These are phyloP conservation scores for Irena cyanogastra DNA, from an alignment of 2,113 vertebrate genomes.

Conservation along the genomic window DNA sequence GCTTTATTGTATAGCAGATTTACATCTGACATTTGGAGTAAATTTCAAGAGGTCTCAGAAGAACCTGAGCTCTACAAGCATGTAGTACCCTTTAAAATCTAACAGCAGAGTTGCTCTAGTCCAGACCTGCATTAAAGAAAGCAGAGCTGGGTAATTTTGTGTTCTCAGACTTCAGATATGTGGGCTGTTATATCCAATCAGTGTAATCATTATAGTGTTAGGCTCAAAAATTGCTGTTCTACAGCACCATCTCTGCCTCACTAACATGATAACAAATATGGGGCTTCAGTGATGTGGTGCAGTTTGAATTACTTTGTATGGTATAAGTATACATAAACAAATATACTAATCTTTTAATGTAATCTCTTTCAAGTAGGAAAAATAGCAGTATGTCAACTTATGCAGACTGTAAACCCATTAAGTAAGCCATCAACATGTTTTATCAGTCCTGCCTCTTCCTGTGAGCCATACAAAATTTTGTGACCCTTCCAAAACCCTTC, in stretches of 20 bases:
- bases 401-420: neutral
- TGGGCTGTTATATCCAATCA: neutral
- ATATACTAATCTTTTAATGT: neutral
- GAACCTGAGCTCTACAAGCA: neutral
- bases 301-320: neutral
- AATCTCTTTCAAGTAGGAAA: neutral
- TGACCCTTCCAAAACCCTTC: neutral
- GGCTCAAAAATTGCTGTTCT: neutral
- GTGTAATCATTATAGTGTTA: neutral
- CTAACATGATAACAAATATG: neutral
- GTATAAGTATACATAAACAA: neutral
- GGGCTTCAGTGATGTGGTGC: neutral
- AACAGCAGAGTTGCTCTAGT: neutral
- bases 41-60: slow-evolving; percentile 9
- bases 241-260: neutral
- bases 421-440: neutral
- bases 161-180: neutral
- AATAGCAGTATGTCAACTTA: neutral
- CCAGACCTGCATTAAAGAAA: neutral
- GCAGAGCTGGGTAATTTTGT: neutral
- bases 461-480: neutral
- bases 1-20: slow-evolving; percentile 1
- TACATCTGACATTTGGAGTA: slow-evolving; percentile 40
- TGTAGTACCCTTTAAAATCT: neutral
- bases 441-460: neutral